Percentiles rank a stretch among this genome's conserved stretches.
Conservation (phyloP, 2,888 invertebrate species). For the Drosophila tanythrix region DNA sequence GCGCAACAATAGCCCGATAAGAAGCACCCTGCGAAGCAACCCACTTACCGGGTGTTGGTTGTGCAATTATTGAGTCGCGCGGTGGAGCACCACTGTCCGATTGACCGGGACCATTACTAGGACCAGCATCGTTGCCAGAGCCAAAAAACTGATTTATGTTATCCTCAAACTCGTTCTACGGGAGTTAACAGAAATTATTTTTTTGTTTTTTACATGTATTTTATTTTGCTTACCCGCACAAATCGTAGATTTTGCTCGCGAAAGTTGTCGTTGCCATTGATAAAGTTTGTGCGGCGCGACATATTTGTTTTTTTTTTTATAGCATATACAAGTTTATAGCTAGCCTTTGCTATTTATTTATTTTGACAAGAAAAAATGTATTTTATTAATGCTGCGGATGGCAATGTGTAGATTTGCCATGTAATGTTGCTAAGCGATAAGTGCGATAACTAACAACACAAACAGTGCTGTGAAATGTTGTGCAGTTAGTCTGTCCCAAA, state of each 20-base stretch:
- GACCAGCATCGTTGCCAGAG: constrained; percentile 16
- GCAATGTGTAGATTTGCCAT: constrained; percentile 9
- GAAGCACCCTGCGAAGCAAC: neutral
- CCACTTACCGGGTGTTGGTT: constrained; percentile 88
- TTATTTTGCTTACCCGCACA: constrained; percentile 82
- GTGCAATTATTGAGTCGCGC: constrained; percentile 87
- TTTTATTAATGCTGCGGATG: neutral
- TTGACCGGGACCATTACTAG: constrained; percentile 5
- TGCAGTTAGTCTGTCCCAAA: neutral
- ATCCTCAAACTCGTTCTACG: constrained; percentile 85
- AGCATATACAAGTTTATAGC: neutral
- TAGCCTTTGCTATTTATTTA: neutral
- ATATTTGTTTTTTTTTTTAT: constrained; percentile 37
- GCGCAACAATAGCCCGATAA: constrained; percentile 10
- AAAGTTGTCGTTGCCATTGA: constrained; percentile 88
- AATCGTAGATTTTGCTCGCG: constrained; percentile 86
- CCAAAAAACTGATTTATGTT: constrained; percentile 87
- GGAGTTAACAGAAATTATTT: neutral
- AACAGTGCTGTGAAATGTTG: constrained; percentile 29
- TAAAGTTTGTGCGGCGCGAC: constrained; percentile 83
- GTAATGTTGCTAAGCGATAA: constrained; percentile 38
- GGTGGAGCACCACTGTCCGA: constrained; percentile 58
- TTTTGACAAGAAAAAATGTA: neutral
- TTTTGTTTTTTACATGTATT: neutral
- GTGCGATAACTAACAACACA: constrained; percentile 9